Evolutionary conservation across 2,113 vertebrate species (phyloP), one percentile per base, ranked within the genome.

Genomic region (Cheilinus undulatus): DNA sequence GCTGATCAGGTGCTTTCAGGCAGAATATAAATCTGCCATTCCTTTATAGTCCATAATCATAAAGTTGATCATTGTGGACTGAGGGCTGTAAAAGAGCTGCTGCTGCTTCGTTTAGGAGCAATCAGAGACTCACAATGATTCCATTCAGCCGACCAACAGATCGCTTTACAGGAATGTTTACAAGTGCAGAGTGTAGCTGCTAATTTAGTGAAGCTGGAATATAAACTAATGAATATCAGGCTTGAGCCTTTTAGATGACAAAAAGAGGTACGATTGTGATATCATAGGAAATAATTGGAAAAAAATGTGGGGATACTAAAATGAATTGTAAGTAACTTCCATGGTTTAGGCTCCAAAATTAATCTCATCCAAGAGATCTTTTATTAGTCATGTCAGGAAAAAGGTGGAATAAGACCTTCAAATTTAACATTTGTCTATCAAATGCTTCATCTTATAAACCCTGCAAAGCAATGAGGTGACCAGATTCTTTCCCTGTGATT

Each of bases 21-120:
- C 9, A 10, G 60, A 63, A 81, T 63, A 83, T 85, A 86, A 88
- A 87, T 78, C 69, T 68, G 74, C 59, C 79, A 80, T 67, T 81
- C 68, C 75, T 89, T 87, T 84, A 82, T 76, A 78, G 58, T 78
- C 40, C 22, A 7, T 26, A 60, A 84, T 89, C 82, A 86, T 80
- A 72, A 30, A 86, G 80, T 78, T 64, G 72, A 63, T 87, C 69
- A 73, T 62, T 85, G 71, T 74, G 76, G 59, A 60, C 34, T 40
- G 34, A 61, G 71, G 74, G 75, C 64, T 63, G 60, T 83, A 80
- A 86, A 92, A 80, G 26, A 11, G 58, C 64, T 66, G 10, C 68
- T 76, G 79, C 63, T 72, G 60, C 40, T 71, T 67, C 28, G 51
- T 36, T n/a, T 42, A 2, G 63, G 28, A 64, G 73, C 38, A 69